Evolutionary conservation across 2,797 vertebrate species (phyloP).

Genomic region (Diglossa cyanea): DNA sequence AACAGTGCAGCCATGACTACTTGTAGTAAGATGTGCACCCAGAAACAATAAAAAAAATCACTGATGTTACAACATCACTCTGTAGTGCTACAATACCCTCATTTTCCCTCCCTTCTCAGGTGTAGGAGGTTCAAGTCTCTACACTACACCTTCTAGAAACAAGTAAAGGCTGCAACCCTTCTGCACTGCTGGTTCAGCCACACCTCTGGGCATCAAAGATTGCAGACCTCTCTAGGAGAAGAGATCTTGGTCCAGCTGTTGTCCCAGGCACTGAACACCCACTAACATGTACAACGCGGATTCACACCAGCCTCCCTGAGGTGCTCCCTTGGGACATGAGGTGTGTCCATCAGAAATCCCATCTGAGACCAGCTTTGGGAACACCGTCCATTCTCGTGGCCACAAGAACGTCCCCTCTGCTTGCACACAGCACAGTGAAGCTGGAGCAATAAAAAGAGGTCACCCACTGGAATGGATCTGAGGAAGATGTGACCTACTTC

Average conservation of each 20-base stretch:
- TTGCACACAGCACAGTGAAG: neutral
- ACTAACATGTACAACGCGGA: neutral
- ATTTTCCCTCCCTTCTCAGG: neutral
- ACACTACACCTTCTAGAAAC: neutral
- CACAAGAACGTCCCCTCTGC: neutral
- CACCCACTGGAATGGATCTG: neutral
- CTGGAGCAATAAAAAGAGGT: neutral
- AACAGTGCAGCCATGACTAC: neutral
- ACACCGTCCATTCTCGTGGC: neutral
- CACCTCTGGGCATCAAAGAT: neutral
- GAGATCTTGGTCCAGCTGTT: neutral
- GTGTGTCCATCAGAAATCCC: accelerated
- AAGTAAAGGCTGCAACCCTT: neutral
- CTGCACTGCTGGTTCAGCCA: neutral
- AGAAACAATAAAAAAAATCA: neutral
- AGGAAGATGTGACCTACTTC: neutral
- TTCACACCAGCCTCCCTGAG: neutral
- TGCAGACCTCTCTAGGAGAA: neutral
- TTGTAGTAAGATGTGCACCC: neutral
- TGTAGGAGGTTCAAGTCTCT: neutral
- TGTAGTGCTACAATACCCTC: neutral
- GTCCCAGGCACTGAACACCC: neutral
- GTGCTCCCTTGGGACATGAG: neutral
- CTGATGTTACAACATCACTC: neutral
- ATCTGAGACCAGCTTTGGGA: neutral